Evolutionary conservation across 2,888 invertebrate genomes (phyloP).

Genomic region (Rhamphomyia laevipes): DNA sequence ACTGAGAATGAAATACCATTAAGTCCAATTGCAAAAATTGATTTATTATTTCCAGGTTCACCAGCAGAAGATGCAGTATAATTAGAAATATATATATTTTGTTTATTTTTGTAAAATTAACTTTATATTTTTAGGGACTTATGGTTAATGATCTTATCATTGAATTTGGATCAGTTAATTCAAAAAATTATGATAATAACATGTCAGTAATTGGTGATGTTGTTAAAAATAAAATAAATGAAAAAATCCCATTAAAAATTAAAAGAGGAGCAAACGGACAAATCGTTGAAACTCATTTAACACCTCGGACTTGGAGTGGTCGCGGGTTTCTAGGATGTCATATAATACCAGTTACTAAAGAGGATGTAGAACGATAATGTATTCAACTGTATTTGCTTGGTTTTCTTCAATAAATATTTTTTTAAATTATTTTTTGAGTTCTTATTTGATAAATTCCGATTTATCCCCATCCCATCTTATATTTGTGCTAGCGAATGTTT

Average conservation of each 20-base stretch:
- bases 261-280: constrained; percentile 38
- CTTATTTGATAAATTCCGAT: too few relatives aligned
- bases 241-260: constrained; percentile 41
- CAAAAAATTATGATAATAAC: constrained; percentile 53
- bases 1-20: constrained; percentile 9
- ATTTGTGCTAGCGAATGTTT: too few relatives aligned
- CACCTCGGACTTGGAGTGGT: constrained; percentile 66
- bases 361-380: background rate
- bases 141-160: constrained; percentile 55
- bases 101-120: background rate
- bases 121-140: constrained; percentile 49
- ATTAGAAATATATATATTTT: constrained; percentile 1
- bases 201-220: constrained; percentile 56
- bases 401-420: too few relatives aligned
- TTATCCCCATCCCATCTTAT: too few relatives aligned
- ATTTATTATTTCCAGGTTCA: constrained; percentile 60
- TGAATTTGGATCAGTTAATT: constrained; percentile 66
- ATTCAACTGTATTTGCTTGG: too few relatives aligned
- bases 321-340: constrained; percentile 67
- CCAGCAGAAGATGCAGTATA: constrained; percentile 74
- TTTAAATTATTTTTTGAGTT: too few relatives aligned
- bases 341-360: constrained; percentile 27
- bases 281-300: constrained; percentile 45
- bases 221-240: constrained; percentile 49
- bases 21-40: constrained; percentile 56